Percentiles rank a stretch among this genome's conserved stretches.
These are phyloP conservation scores for Drosophila malerkotliana DNA, from an alignment of 1,140 invertebrate genomes.

Conservation along the genomic window DNA sequence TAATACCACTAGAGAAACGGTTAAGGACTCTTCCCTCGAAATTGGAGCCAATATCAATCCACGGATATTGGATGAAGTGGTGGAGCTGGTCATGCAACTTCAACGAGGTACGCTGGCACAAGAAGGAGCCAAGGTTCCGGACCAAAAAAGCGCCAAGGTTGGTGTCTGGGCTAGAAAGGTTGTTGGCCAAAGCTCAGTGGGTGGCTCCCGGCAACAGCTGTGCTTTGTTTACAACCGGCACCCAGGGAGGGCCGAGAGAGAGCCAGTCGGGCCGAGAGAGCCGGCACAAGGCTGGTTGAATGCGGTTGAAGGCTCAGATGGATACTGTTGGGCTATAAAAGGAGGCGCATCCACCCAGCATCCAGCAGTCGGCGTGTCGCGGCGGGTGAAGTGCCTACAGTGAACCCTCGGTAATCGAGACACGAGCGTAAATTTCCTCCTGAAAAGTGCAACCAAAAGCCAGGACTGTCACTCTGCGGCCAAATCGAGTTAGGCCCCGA, in stretches of 20 bases:
- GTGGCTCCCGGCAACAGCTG: constrained; percentile 51
- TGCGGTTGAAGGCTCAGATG: constrained; percentile 21
- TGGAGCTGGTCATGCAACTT: too few relatives aligned
- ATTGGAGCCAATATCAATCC: too few relatives aligned
- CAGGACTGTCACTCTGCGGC: constrained; percentile 16
- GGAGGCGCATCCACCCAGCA: neutral
- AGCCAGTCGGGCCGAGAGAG: neutral
- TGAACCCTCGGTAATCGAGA: neutral
- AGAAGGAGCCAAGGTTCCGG: too few relatives aligned
- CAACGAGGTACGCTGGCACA: too few relatives aligned
- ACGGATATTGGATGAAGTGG: too few relatives aligned
- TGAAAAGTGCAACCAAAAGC: neutral
- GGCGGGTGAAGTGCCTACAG: constrained; percentile 3
- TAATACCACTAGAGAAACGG: too few relatives aligned
- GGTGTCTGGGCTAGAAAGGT: constrained; percentile 33
- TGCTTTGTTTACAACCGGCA: constrained; percentile 65
- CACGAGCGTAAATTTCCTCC: neutral
- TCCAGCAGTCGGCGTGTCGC: constrained; percentile 20
- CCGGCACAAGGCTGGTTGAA: constrained; percentile 18
- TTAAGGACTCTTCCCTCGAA: too few relatives aligned
- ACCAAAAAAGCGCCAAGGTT: constrained; percentile 2
- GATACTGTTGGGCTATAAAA: constrained; percentile 32
- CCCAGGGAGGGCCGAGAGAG: neutral
- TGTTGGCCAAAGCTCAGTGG: neutral
- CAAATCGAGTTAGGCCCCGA: constrained; percentile 31